Percentiles rank a stretch among this genome's conserved stretches.
These are phyloP conservation scores for Hydraecia micacea DNA, from an alignment of 2,888 invertebrate genomes.

Conservation along the genomic window DNA sequence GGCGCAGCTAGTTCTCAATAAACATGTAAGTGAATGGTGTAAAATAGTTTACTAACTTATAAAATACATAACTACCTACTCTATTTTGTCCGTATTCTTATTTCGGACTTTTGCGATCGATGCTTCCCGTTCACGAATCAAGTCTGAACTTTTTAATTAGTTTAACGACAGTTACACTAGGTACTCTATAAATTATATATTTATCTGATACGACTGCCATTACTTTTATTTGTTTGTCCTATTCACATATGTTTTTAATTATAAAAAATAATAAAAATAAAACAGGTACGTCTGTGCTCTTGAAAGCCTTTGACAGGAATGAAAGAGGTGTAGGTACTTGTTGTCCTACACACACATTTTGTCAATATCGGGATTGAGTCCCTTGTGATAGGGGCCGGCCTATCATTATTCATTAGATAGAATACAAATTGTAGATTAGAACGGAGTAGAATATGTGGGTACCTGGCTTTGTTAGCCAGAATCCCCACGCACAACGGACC, in stretches of 20 bases:
- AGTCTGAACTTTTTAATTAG: slow-evolving; percentile 86
- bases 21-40: not conserved
- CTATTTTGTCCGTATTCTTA: slow-evolving; percentile 56
- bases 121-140: slow-evolving; percentile 75
- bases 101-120: slow-evolving; percentile 70
- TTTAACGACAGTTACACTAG: slow-evolving; percentile 84
- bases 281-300: not conserved
- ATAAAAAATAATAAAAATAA: slow-evolving; percentile 1
- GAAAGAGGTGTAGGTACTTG: slow-evolving; percentile 18
- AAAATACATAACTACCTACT: not conserved
- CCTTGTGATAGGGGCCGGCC: slow-evolving; percentile 1
- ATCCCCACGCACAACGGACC: no score
- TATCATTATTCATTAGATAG: slow-evolving; percentile 29
- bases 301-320: slow-evolving; percentile 11
- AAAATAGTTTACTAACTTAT: not conserved
- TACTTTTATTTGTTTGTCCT: slow-evolving; percentile 66
- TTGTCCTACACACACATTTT: slow-evolving; percentile 14
- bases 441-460: not conserved
- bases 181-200: slow-evolving; percentile 9
- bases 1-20: not conserved
- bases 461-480: no score
- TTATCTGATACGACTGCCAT: not conserved
- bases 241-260: not conserved
- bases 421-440: slow-evolving; percentile 32
- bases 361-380: slow-evolving; percentile 22